phyloP scores from a whole-genome alignment of 2,113 vertebrate species.

The Lampris incognitus region DNA sequence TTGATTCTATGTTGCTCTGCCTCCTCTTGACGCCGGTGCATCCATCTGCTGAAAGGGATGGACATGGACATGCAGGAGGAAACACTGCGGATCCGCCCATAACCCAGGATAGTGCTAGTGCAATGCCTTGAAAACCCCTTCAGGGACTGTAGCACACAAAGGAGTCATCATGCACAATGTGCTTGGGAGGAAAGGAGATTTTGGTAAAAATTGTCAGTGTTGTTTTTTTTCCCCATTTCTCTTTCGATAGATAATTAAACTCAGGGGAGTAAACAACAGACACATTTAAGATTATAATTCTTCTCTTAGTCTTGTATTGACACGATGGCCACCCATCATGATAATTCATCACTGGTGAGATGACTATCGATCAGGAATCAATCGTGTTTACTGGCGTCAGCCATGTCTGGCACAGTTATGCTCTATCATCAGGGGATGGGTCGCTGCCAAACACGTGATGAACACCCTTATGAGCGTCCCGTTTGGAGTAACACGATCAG shows the following conservation, averaged over 20 bases:
- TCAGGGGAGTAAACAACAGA: neutral
- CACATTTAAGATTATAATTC: constrained; percentile 42
- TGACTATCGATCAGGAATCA: constrained; percentile 64
- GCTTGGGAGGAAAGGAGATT: neutral
- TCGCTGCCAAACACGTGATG: neutral
- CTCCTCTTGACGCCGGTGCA: constrained; percentile 31
- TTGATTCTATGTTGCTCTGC: constrained; percentile 18
- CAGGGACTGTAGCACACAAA: neutral
- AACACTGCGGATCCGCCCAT: constrained; percentile 23
- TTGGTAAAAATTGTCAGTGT: no score
- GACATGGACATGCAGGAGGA: constrained; percentile 33
- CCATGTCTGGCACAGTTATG: constrained; percentile 21
- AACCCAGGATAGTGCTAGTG: constrained; percentile 6
- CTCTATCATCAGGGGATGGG: constrained; percentile 15
- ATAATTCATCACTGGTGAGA: constrained; percentile 41
- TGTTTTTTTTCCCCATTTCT: no score
- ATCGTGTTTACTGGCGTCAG: constrained; percentile 29
- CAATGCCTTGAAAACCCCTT: constrained; percentile 41
- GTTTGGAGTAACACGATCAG: no score
- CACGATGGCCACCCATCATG: constrained; percentile 33
- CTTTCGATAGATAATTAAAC: no score
- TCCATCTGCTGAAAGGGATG: constrained; percentile 32
- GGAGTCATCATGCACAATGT: neutral
- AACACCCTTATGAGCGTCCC: no score
- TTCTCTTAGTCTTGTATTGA: constrained; percentile 48